Evolutionary conservation across 1,140 invertebrate genomes (phyloP).

Genomic region (Capitella teleta): DNA sequence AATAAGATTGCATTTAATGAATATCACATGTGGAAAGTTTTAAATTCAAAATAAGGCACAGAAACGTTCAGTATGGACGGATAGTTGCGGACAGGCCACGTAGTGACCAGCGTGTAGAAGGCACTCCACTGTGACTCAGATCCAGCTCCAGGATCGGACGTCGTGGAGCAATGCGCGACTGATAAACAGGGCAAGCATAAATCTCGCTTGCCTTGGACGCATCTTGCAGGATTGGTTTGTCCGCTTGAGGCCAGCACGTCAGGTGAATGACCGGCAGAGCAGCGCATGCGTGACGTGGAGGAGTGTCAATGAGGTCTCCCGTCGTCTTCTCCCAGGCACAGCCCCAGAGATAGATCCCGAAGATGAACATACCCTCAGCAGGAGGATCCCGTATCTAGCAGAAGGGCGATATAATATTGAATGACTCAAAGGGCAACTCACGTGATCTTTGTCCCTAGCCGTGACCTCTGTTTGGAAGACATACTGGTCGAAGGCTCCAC

Average conservation of each 20-base stretch:
- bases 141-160: conserved; percentile 39
- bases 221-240: conserved; percentile 23
- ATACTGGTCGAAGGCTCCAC: conserved; percentile 34
- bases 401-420: not conserved
- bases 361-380: conserved; percentile 41
- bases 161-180: conserved; percentile 23
- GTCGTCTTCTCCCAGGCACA: conserved; percentile 42
- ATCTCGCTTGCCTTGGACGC: conserved; percentile 10
- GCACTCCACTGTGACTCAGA: conserved; percentile 29
- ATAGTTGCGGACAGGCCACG: conserved; percentile 38
- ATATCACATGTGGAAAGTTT: too few relatives aligned
- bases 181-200: conserved; percentile 36
- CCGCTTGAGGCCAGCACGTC: conserved; percentile 33
- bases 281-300: conserved; percentile 27
- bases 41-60: too few relatives aligned
- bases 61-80: conserved; percentile 24
- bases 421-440: conserved; percentile 19
- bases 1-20: too few relatives aligned
- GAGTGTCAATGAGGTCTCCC: conserved; percentile 35
- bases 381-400: conserved; percentile 39
- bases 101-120: conserved; percentile 34
- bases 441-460: conserved; percentile 40
- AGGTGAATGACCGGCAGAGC: conserved; percentile 38
- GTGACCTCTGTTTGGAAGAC: conserved; percentile 40
- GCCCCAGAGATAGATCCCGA: conserved; percentile 40